Evolutionary conservation across 2,113 vertebrate genomes (phyloP), one percentile per base, ranked within the genome.

Genomic region (Picathartes gymnocephalus): DNA sequence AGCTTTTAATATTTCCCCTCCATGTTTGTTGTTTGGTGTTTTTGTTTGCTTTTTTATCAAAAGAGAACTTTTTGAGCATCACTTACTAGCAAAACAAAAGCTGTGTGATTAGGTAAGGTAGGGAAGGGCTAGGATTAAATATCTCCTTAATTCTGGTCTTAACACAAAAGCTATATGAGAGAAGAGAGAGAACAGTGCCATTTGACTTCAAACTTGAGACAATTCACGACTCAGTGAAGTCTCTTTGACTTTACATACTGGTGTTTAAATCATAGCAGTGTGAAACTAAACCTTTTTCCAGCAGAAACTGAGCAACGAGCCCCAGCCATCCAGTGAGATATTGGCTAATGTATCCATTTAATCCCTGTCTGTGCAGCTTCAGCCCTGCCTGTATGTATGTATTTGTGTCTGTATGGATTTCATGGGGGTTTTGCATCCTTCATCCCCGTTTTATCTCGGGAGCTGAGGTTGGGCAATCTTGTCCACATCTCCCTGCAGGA

Each of bases 1-100:
- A 88, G 54, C 74, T 95, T 90, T 97, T 96, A 94, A 93, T 91
- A 62, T 95, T 85, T 88, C 33, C 42, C 88, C 7, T 39, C 5
- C 11, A 19, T 14, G 18, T n/a, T 51, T 85, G 24, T 61, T 51
- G 20, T 31, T 61, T 51, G 10, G 3, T 28, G 4, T 47, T 42
- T 37, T n/a, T 48, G 11, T 24, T 57, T 45, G 8, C 30, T 58
- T 27, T 54, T 56, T 58, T 70, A 62, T 85, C 88, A 31, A 48
- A 95, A 89, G 68, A 87, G 48, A 94, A 88, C 64, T 21, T 21
- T 81, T 66, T 37, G 60, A 87, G 57, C 37, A 57, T 78, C 10
- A 10, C 66, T 81, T 57, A 47, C 83, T 92, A 95, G 40, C 69
- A 88, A 70, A 21, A 78, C 31, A 71, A 68, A 91, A 88, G 18